Percentiles rank a stretch among this genome's conserved stretches.
Conservation (phyloP, 2,113 vertebrate genomes). For the Struthio camelus region DNA sequence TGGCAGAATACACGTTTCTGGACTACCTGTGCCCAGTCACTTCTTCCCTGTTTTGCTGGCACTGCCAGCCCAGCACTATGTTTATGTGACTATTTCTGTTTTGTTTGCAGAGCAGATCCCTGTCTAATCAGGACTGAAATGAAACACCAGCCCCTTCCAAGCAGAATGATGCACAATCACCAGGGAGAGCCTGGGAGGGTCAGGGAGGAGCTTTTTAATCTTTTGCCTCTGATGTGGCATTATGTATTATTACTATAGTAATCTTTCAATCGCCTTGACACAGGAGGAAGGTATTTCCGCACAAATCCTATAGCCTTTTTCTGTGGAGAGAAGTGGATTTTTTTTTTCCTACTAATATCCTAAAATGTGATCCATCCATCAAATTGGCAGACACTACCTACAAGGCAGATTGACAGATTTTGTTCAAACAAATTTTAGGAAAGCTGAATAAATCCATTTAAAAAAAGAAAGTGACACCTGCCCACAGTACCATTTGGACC, state of each 20-base stretch:
- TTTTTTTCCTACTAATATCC: not conserved
- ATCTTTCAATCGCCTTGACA: not conserved
- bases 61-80: not conserved
- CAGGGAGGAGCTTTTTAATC: not conserved
- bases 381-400: not conserved
- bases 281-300: not conserved
- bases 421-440: slow-evolving; percentile 6
- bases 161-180: not conserved
- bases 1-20: not conserved
- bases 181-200: not conserved
- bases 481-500: slow-evolving; percentile 7
- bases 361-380: slow-evolving; percentile 8
- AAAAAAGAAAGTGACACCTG: slow-evolving; percentile 17
- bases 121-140: not conserved
- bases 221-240: not conserved
- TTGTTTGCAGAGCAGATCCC: not conserved
- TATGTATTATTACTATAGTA: not conserved
- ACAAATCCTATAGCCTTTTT: not conserved
- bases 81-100: not conserved
- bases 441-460: slow-evolving; percentile 1
- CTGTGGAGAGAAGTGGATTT: not conserved
- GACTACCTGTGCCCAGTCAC: not conserved
- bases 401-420: slow-evolving; percentile 14
- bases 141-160: not conserved
- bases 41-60: not conserved